Base-by-base conservation (phyloP, 2,888 invertebrate genomes). In the Zygothrica quintamaculata region DNA sequence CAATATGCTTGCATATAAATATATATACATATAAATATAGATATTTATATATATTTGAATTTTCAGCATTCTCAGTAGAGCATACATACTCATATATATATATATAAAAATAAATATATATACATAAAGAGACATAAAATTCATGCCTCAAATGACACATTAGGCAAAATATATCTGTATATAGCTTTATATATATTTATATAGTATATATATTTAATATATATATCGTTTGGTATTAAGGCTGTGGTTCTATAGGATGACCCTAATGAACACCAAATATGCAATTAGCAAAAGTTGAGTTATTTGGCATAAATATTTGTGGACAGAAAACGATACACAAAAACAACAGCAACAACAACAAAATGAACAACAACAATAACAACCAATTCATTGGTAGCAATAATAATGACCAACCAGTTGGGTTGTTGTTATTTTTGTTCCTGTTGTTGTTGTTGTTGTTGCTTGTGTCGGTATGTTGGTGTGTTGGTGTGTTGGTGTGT, bases 211-310 rank as follows among this genome's bases (percentile, higher is more conserved):
- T 42, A 34, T 55, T 1, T 40, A 3, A 0, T 15, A 12, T 15
- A 2, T 15, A 26, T 15, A 39, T 52, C 9, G 13, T 31, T 12
- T 47, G 29, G 18, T 22, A 7, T 50, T 36, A 26, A 36, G 48
- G 46, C 29, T 29, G 36, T 50, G 33, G 13, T 15, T 42, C 48
- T 64, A 50, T 55, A 31, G 62, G 71, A 71, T 77, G 74, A 74
- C 72, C 77, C 75, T 80, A 82, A 82, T 82, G 78, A 80, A 78
- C 77, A 87, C 86, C 74, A 78, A 84, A 82, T 80, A 82, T 82
- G 82, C 77, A 87, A 86, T 87, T 84, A 86, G 74, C 69, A 76
- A 81, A 75, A 81, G 76, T 74, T 77, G 70, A 79, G 75, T 77
- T 75, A 81, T 73, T 77, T 80, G 73, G 72, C 68, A 75, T 74